Evolutionary conservation across 1,140 invertebrate genomes (phyloP).

Genomic region (Drosophila ogumai): DNA sequence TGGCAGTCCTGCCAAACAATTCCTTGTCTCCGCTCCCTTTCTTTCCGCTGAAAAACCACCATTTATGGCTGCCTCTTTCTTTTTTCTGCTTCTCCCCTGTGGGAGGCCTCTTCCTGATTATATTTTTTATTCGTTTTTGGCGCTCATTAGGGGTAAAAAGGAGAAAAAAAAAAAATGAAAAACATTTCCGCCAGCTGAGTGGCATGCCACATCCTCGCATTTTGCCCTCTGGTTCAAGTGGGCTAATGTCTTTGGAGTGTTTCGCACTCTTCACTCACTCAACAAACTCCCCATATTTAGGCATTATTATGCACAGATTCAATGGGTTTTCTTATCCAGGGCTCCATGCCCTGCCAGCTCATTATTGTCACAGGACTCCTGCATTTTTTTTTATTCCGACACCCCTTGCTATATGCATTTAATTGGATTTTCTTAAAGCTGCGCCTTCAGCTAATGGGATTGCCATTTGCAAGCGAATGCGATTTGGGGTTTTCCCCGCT

Average conservation of each 20-base stretch:
- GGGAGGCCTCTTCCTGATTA: neutral
- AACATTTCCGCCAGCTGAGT: constrained; percentile 77
- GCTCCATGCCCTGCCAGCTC: constrained; percentile 4
- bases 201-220: constrained; percentile 73
- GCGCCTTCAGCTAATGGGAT: constrained; percentile 70
- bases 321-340: constrained; percentile 35
- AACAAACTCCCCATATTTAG: constrained; percentile 48
- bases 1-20: constrained; percentile 40
- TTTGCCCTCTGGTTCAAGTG: constrained; percentile 60
- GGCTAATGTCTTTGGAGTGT: constrained; percentile 81
- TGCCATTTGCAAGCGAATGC: constrained; percentile 64
- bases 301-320: constrained; percentile 72
- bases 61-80: constrained; percentile 15
- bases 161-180: constrained; percentile 44
- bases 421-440: constrained; percentile 83
- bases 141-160: constrained; percentile 58
- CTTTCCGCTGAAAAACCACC: neutral
- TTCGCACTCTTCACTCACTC: constrained; percentile 74
- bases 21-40: constrained; percentile 8
- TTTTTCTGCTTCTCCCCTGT: neutral
- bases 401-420: constrained; percentile 34
- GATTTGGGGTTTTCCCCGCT: constrained; percentile 33
- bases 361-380: constrained; percentile 9
- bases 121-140: constrained; percentile 14
- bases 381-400: constrained; percentile 9